Conservation (phyloP, 2,113 vertebrate species). For the Phoxinus phoxinus region DNA sequence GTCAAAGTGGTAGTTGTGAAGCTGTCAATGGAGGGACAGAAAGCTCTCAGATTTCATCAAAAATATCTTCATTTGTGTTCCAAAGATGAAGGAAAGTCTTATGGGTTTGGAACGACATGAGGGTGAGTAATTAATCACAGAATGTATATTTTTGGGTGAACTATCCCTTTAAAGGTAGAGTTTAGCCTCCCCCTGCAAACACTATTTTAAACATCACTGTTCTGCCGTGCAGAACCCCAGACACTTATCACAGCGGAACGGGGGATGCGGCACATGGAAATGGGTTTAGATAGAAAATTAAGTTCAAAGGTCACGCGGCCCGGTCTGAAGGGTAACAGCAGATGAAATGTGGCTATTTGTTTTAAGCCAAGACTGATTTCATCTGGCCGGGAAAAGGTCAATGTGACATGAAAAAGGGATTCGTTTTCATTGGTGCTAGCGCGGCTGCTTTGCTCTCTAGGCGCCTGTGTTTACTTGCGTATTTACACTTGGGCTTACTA, state of each 20-base stretch:
- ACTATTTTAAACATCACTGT: slow-evolving; percentile 58
- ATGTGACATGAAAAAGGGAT: slow-evolving; percentile 83
- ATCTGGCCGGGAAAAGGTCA: slow-evolving; percentile 89
- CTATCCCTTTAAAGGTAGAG: not conserved
- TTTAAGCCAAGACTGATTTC: slow-evolving; percentile 89
- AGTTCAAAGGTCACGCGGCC: slow-evolving; percentile 84
- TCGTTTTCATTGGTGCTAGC: slow-evolving; percentile 66
- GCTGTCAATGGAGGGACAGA: too few species aligned
- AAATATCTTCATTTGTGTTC: too few species aligned
- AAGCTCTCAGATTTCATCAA: too few species aligned
- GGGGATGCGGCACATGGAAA: slow-evolving; percentile 80
- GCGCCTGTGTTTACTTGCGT: slow-evolving; percentile 58
- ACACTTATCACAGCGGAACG: slow-evolving; percentile 76
- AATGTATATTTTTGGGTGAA: too few species aligned
- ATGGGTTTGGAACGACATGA: too few species aligned
- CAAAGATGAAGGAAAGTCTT: too few species aligned
- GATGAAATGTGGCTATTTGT: slow-evolving; percentile 93
- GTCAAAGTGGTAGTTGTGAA: too few species aligned
- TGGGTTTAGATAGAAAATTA: slow-evolving; percentile 86
- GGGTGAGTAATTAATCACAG: too few species aligned
- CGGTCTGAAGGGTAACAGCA: slow-evolving; percentile 82
- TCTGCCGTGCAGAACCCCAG: slow-evolving; percentile 48
- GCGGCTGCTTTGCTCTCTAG: slow-evolving; percentile 50
- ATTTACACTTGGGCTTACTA: slow-evolving; percentile 58
- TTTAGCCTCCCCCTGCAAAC: slow-evolving; percentile 8